Evolutionary conservation across 2,797 vertebrate species (phyloP).

Genomic region (Epinephelus coioides): DNA sequence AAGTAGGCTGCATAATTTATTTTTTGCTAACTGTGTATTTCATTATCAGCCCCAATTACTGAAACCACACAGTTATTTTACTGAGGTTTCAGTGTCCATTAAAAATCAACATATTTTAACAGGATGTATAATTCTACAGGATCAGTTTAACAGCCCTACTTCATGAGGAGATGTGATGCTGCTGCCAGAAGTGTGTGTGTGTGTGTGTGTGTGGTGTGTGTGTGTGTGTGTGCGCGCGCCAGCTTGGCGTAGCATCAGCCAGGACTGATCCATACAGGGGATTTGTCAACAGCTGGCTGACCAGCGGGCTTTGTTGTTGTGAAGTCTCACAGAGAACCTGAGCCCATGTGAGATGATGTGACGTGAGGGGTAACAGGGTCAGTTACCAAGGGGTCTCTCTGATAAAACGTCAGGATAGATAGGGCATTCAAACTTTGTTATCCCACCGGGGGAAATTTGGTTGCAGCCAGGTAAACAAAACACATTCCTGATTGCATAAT

Average conservation of each 20-base stretch:
- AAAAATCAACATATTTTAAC: conserved; percentile 5
- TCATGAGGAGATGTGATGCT: conserved; percentile 12
- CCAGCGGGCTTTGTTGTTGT: conserved; percentile 57
- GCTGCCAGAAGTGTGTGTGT: neutral
- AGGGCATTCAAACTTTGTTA: too few relatives aligned
- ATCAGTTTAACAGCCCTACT: conserved; percentile 9
- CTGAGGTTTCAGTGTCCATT: neutral
- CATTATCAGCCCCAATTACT: neutral
- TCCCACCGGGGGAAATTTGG: too few relatives aligned
- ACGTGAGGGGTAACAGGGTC: conserved; percentile 29
- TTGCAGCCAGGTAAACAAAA: too few relatives aligned
- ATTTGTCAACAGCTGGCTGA: conserved; percentile 73
- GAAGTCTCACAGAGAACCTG: conserved; percentile 55
- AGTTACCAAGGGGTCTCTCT: neutral
- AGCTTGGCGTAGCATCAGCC: conserved; percentile 38
- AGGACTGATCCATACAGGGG: conserved; percentile 43
- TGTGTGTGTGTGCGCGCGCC: neutral
- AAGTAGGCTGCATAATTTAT: conserved; percentile 19
- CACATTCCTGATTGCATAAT: too few relatives aligned
- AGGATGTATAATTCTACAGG: conserved; percentile 7
- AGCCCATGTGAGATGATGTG: conserved; percentile 31
- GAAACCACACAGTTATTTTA: neutral
- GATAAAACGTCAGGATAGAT: neutral
- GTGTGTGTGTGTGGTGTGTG: conserved; percentile 1
- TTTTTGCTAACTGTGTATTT: conserved; percentile 6